Base-by-base conservation (phyloP, 30 jellyfish, hydroid and myxozoan genomes). In the Pelagia noctiluca region DNA sequence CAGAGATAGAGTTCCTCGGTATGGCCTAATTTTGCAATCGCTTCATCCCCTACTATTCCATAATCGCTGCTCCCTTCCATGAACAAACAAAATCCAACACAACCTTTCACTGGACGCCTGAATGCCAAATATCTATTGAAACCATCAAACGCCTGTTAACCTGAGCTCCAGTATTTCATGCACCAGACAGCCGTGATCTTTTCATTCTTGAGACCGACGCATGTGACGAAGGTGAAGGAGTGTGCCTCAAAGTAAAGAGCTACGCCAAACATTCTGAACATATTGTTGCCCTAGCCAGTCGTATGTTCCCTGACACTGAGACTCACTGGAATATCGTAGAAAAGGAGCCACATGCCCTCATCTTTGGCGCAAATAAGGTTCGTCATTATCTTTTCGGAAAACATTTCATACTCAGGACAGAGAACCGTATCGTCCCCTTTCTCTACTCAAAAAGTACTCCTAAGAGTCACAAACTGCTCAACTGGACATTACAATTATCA, bases 1-100 rank as follows among this genome's bases (percentile, higher is more conserved):
- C n/a, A n/a, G n/a, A n/a, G 84, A 71, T 35, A 71, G 70, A 49
- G 21, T 71, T 71, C 36, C 42, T 71, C 0, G 70, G 84, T 38
- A 71, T 71, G 84, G 71, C 84, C 60, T 24, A 65, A 34, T 65
- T 42, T 65, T 65, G 78, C 29, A 22, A 65, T 22, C 57, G 23
- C 29, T 65, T 65, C 29, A 18, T 65, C 4, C 78, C 78, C 31
- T 8, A 65, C 18, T 65, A 65, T 16, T 42, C 57, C 57, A 16
- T 5, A 42, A 42, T 42, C 16, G 57, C 57, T 16, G 8, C 57
- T 42, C 78, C 31, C 8, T 8, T 13, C 31, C 31, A 28, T 65
- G 22, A 18, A 5, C 57, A 5, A 64, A n/a, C 78, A 64, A 5
- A 19, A 10, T 4, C 63, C 10, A 22, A 10, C 49, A 24, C 21